Base-by-base conservation (phyloP, 2,797 vertebrate genomes). In the Oreortyx pictus region DNA sequence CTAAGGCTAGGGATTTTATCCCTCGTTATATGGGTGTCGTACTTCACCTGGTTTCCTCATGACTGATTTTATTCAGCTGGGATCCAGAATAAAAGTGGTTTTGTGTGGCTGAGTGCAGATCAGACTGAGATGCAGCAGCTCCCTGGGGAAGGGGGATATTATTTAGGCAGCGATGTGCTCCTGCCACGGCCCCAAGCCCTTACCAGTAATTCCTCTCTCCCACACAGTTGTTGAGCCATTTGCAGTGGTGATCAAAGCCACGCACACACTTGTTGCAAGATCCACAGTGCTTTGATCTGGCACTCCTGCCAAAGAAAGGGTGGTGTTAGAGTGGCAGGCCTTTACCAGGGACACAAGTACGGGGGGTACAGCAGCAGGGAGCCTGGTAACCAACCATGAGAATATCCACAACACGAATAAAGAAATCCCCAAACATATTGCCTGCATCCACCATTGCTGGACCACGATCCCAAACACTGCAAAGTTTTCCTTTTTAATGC, bases 141-240 rank as follows among this genome's bases (percentile, higher is more conserved):
- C 9, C 35, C 25, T 37, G 39, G 39, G 70, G 82, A 90, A 81
- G 39, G 18, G 29, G 0, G 3, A 70, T 52, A 35, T 39, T 70
- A 89, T 1, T 86, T 43, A 80, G 23, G 37, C 31, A 41, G 61
- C 13, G 16, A 7, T 62, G 43, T 75, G 47, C 41, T 61, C 61
- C 78, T 57, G 29, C 17, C 59, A 49, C 43, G 52, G 7, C 11
- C 7, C 17, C 77, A 64, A 54, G 14, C 57, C 89, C 98, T 98
- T 97, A 99, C 99, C 98, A 98, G 97, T 99, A 99, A 97, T 99
- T 99, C 78, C 99, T 98, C 95, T 99, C 98, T 31, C 99, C 99
- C 77, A 99, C 99, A 54, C 99, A 99, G 97, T 99, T 99, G 98
- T 99, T 99, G 86, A 99, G 98, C 99, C 99, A 99, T 81, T 99